phyloP scores from a whole-genome alignment of 2,888 invertebrate species.

The Rhodophaea formosa region DNA sequence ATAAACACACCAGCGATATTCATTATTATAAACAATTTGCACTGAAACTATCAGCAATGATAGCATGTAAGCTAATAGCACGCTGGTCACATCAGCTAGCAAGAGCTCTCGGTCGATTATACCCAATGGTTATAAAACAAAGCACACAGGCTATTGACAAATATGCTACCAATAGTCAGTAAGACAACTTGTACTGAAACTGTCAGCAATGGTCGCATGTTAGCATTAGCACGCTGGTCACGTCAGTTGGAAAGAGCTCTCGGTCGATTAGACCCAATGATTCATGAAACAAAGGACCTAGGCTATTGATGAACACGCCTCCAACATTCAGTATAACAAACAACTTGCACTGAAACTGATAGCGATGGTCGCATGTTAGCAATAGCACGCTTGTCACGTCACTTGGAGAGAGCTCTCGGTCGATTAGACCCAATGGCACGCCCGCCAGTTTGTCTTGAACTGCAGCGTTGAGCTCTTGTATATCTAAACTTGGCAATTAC shows the following conservation, averaged over 20 bases:
- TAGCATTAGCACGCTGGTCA: too few species aligned
- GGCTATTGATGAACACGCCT: too few species aligned
- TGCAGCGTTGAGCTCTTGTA: background rate
- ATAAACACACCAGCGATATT: too few species aligned
- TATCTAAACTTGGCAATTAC: background rate
- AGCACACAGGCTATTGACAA: too few species aligned
- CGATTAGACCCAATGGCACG: conserved; percentile 14
- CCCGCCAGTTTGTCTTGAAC: conserved; percentile 9
- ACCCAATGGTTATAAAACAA: too few species aligned
- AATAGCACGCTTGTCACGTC: conserved; percentile 4
- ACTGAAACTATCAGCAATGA: conserved; percentile 1
- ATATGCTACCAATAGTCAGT: too few species aligned
- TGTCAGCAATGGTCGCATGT: too few species aligned
- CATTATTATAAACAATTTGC: background rate
- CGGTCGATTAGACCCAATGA: too few species aligned
- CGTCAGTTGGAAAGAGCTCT: too few species aligned
- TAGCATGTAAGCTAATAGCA: background rate
- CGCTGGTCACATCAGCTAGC: background rate
- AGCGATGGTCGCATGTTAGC: background rate
- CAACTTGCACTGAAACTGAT: background rate
- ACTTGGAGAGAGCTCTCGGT: background rate
- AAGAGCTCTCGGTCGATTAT: conserved; percentile 12
- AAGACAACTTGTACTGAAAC: too few species aligned
- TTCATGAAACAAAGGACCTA: too few species aligned
- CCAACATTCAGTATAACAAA: background rate